A percentile compares a stretch with the other conserved stretches of the same genome.
Conservation (phyloP, 2,888 invertebrate genomes). For the Heliconius sara region DNA sequence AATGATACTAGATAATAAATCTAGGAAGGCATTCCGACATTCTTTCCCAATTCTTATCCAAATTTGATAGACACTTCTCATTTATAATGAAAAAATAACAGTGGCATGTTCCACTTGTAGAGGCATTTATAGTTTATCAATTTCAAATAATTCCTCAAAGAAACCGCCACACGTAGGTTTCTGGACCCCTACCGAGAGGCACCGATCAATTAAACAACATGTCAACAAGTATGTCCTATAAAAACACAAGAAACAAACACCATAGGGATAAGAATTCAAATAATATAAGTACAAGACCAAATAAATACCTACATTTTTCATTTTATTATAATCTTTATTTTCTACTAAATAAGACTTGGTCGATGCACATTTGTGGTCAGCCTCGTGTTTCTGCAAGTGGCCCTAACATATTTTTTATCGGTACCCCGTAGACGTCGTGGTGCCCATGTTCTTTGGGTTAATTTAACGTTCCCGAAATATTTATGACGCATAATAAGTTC, state of each 20-base stretch:
- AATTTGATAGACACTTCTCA: slow-evolving; percentile 59
- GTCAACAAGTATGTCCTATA: slow-evolving; percentile 83
- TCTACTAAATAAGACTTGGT: slow-evolving; percentile 42
- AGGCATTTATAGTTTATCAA: slow-evolving; percentile 81
- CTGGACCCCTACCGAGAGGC: slow-evolving; percentile 79
- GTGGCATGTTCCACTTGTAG: slow-evolving; percentile 80
- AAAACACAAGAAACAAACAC: slow-evolving; percentile 71
- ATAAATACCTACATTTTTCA: slow-evolving; percentile 19
- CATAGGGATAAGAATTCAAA: slow-evolving; percentile 65
- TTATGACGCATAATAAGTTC: slow-evolving; percentile 83
- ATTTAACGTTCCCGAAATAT: slow-evolving; percentile 84
- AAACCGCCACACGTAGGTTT: slow-evolving; percentile 74
- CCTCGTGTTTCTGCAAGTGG: slow-evolving; percentile 75
- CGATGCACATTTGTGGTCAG: slow-evolving; percentile 56
- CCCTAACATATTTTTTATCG: slow-evolving; percentile 76
- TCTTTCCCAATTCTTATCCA: slow-evolving; percentile 49
- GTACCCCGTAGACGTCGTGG: slow-evolving; percentile 78
- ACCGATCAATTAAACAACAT: slow-evolving; percentile 84
- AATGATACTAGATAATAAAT: slow-evolving; percentile 13
- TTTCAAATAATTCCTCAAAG: slow-evolving; percentile 81
- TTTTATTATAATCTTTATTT: slow-evolving; percentile 37
- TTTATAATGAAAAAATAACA: slow-evolving; percentile 67
- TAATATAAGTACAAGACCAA: slow-evolving; percentile 55
- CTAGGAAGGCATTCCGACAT: slow-evolving; percentile 38
- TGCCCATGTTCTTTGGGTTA: slow-evolving; percentile 83